Percentiles rank a stretch among this genome's conserved stretches.
Evolutionary conservation across 2,113 vertebrate genomes (phyloP).

Genomic region (Bucco capensis): DNA sequence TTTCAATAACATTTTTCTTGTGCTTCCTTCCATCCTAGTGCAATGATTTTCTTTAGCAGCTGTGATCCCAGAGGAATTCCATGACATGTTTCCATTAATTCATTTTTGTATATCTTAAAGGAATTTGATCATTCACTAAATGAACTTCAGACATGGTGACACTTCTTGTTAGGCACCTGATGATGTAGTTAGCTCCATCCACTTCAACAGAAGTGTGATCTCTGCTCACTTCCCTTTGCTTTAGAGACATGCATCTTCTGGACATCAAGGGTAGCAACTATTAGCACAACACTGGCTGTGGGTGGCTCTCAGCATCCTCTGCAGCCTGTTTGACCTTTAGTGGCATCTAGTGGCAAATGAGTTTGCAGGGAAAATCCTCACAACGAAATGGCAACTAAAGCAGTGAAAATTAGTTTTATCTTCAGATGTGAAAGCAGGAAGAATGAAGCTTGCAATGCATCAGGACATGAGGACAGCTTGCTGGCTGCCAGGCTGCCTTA

Average conservation of each 20-base stretch:
- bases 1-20: not conserved
- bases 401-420: not conserved
- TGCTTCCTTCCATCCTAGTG: not conserved
- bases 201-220: not conserved
- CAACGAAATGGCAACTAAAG: not conserved
- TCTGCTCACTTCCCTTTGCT: fast-evolving
- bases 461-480: not conserved
- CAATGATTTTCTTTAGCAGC: not conserved
- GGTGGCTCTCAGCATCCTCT: not conserved
- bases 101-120: not conserved
- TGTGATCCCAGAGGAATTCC: not conserved
- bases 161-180: not conserved
- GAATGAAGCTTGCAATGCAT: not conserved
- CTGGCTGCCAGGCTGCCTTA: not conserved
- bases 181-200: not conserved
- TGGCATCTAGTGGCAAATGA: slow-evolving; percentile 35
- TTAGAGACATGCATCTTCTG: not conserved
- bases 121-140: not conserved
- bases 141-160: not conserved
- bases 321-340: slow-evolving; percentile 28
- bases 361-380: not conserved
- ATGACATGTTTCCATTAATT: not conserved
- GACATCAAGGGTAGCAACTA: not conserved
- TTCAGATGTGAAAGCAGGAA: not conserved
- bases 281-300: no score